These are phyloP conservation scores for Sceloporus undulatus DNA, from an alignment of 2,113 vertebrate genomes.

Conservation along the genomic window DNA sequence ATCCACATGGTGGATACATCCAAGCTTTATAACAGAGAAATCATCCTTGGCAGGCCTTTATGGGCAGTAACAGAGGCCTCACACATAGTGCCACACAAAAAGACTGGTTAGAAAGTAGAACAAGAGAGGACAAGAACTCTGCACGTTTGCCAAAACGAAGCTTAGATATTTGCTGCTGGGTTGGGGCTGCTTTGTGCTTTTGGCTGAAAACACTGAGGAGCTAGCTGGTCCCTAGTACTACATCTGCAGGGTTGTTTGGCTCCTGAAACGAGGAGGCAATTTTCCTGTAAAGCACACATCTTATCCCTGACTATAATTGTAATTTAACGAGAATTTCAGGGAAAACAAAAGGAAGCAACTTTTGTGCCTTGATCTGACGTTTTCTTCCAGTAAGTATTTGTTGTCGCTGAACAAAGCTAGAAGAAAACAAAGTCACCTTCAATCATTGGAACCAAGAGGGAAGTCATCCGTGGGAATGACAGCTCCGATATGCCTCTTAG, in stretches of 20 bases:
- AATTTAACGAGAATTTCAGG: constrained; percentile 11
- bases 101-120: not conserved
- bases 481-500: constrained; percentile 29
- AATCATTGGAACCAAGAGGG: constrained; percentile 21
- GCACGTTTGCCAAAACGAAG: not conserved
- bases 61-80: not conserved
- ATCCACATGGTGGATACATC: not conserved
- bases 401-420: not conserved
- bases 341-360: not conserved
- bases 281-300: not conserved
- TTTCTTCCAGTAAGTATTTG: not conserved
- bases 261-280: not conserved
- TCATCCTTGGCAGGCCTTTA: not conserved
- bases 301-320: not conserved
- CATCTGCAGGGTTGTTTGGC: not conserved
- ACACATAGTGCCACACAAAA: not conserved
- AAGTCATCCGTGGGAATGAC: constrained; percentile 9
- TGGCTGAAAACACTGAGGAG: not conserved
- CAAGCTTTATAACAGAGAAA: not conserved
- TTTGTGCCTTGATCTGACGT: not conserved
- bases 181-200: not conserved
- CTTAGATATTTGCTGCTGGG: not conserved
- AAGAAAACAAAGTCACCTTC: constrained; percentile 17
- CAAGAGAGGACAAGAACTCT: not conserved
- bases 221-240: not conserved